Base-by-base conservation (phyloP, 2,797 vertebrate genomes). In the Helarctos malayanus region DNA sequence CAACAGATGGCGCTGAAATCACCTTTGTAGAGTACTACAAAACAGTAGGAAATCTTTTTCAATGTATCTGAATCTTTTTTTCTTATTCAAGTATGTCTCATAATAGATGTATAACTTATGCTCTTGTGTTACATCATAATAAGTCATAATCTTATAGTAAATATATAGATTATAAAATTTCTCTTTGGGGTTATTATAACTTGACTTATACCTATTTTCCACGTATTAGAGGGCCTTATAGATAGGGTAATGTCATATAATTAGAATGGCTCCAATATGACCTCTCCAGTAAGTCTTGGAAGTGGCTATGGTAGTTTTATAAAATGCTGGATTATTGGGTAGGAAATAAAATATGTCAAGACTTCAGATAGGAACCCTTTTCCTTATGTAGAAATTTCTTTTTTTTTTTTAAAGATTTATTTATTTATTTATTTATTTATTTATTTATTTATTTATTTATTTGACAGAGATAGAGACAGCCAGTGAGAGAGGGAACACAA, bases 21-120 rank as follows among this genome's bases (percentile, higher is more conserved):
- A 98, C 98, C 97, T 99, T 99, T 81, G 96, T 98, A 83, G 98
- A 99, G 5, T 99, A 99, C 97, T 99, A 99, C 97, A 99, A 95
- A 97, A 98, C 68, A 78, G 93, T 97, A 80, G 69, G 92, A 69
- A 56, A 68, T 71, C 71, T 86, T 79, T 85, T 82, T 41, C 32
- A 61, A 29, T 41, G 68, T 41, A 69, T 35, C 88, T 38, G 4
- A 82, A 78, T 61, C 16, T 25, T 54, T 38, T n/a, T 41, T 84
- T 47, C 21, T 19, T 49, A 2, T 69, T 45, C 63, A 29, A 61
- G n/a, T 59, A 23, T 47, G 25, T 47, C 41, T 75, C 71, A 7
- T 14, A 69, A 41, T 23, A 41, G 5, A 75, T 75, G 71, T 47
- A 47, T 21, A 47, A 75, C 15, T 47, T 16, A 41, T 7, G 47